phyloP scores from a whole-genome alignment of 2,888 invertebrate species.

The Ophion costatus region DNA sequence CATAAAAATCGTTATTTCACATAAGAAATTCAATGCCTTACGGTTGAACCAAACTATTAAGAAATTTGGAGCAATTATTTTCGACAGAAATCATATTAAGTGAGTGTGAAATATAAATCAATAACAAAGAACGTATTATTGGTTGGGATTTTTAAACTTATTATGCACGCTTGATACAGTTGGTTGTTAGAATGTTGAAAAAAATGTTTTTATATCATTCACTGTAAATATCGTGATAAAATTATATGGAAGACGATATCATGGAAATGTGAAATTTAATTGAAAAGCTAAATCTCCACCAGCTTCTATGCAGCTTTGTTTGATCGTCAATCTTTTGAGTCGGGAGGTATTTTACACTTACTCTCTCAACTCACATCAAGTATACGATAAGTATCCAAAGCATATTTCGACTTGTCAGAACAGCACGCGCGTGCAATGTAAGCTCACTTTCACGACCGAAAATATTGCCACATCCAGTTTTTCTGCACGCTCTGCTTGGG shows the following conservation, averaged over 20 bases:
- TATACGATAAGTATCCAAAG: conserved; percentile 28
- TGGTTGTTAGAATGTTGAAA: too few relatives aligned
- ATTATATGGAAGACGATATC: too few relatives aligned
- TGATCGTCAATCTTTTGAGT: background rate
- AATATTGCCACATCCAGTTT: background rate
- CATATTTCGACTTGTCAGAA: conserved; percentile 31
- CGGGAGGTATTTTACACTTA: conserved; percentile 4
- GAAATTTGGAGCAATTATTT: too few relatives aligned
- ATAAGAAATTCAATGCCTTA: background rate
- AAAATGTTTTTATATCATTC: too few relatives aligned
- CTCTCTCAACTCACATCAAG: conserved; percentile 17
- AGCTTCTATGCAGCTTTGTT: too few relatives aligned
- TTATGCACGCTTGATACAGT: background rate
- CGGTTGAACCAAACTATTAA: too few relatives aligned
- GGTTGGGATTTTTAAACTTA: background rate
- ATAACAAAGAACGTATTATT: background rate
- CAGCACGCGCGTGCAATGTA: background rate
- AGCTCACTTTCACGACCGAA: conserved; percentile 22
- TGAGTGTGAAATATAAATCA: background rate
- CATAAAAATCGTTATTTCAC: background rate
- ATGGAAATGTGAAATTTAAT: too few relatives aligned
- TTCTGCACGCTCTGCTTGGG: conserved; percentile 10
- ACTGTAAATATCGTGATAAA: too few relatives aligned
- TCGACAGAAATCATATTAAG: too few relatives aligned
- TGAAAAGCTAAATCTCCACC: too few relatives aligned